Evolutionary conservation across 1,140 invertebrate species (phyloP).

Genomic region (Physella acuta): DNA sequence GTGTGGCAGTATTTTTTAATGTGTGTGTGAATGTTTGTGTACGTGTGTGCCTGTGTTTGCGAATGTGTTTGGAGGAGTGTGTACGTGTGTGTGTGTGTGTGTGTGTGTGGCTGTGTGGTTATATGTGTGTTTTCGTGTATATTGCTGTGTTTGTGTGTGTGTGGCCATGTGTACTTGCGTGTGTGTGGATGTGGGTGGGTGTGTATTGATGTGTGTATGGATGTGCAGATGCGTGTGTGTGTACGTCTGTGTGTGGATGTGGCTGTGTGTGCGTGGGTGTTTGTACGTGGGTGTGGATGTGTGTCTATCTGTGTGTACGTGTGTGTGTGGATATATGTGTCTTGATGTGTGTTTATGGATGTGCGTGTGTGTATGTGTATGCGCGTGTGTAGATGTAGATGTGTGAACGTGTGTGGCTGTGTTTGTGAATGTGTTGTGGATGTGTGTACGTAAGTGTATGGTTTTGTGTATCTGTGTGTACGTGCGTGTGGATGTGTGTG

Average conservation of each 20-base stretch:
- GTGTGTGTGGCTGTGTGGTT: too few species aligned
- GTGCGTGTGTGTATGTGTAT: background rate
- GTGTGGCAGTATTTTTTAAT: background rate
- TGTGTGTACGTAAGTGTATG: background rate
- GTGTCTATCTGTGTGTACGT: slow-evolving; percentile 1
- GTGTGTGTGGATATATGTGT: background rate
- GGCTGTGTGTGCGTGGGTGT: slow-evolving; percentile 1
- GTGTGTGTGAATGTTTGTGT: background rate
- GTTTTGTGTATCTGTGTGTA: background rate
- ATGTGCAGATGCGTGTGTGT: too few species aligned
- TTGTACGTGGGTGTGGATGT: background rate
- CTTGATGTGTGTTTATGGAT: background rate
- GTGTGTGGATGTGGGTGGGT: too few species aligned
- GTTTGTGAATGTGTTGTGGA: background rate
- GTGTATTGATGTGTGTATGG: too few species aligned
- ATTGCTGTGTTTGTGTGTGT: too few species aligned
- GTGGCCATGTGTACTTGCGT: too few species aligned
- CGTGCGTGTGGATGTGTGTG: too few species aligned
- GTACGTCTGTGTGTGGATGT: too few species aligned
- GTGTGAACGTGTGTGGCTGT: background rate
- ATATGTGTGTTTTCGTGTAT: too few species aligned
- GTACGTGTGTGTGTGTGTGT: too few species aligned
- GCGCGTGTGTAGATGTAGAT: background rate
- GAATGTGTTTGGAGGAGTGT: too few species aligned
- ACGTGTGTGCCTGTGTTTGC: background rate